Conservation (phyloP, 2,888 invertebrate species). For the Ophioninae sp. region DNA sequence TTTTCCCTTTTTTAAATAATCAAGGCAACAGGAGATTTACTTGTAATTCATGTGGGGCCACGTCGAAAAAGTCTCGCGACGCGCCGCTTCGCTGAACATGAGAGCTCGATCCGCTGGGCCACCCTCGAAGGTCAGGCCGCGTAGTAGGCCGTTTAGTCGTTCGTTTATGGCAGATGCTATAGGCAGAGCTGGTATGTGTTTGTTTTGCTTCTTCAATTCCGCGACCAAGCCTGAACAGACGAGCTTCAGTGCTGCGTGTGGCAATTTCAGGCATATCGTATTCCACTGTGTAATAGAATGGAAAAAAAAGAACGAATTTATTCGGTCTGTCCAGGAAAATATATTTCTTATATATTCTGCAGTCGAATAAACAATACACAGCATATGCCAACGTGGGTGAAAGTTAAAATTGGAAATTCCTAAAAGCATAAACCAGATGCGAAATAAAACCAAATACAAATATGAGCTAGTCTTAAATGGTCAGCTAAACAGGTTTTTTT, state of each 20-base stretch:
- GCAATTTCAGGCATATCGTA: slow-evolving; percentile 91
- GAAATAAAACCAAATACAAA: too few relatives aligned
- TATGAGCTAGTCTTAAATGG: too few relatives aligned
- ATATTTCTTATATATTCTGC: too few relatives aligned
- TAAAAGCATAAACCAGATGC: too few relatives aligned
- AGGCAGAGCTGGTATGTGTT: slow-evolving; percentile 92
- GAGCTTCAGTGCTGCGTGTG: slow-evolving; percentile 89
- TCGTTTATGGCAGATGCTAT: slow-evolving; percentile 95
- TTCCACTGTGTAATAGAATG: slow-evolving; percentile 88
- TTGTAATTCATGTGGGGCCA: slow-evolving; percentile 99
- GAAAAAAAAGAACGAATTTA: slow-evolving; percentile 1
- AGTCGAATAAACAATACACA: too few relatives aligned
- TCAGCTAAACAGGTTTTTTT: too few relatives aligned
- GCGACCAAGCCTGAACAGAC: slow-evolving; percentile 91
- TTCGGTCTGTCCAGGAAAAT: too few relatives aligned
- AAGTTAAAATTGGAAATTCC: too few relatives aligned
- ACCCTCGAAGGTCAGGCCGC: slow-evolving; percentile 81
- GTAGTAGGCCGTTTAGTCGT: slow-evolving; percentile 90
- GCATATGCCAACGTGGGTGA: too few relatives aligned
- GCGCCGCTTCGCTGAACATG: slow-evolving; percentile 96
- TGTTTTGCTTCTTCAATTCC: slow-evolving; percentile 91
- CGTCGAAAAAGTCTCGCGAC: slow-evolving; percentile 94
- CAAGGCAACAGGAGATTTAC: slow-evolving; percentile 81
- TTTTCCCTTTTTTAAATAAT: neutral
- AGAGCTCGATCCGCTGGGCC: slow-evolving; percentile 83